Base-by-base conservation (phyloP, 2,888 invertebrate genomes). In the Pachliopta kotzebuea region DNA sequence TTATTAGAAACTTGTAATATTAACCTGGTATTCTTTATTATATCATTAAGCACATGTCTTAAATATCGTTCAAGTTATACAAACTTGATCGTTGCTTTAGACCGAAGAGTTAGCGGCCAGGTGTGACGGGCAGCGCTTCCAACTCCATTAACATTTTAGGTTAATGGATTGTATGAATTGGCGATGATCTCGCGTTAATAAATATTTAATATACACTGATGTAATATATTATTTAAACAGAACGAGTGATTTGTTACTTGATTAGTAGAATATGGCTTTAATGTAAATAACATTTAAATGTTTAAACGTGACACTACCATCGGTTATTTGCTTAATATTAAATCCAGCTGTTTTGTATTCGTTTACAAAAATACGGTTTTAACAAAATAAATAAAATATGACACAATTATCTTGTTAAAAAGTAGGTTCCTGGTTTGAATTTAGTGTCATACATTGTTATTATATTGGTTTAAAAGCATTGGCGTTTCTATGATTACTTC, bases 101-200 rank as follows among this genome's bases (percentile, higher is more conserved):
- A 58, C 60, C 26, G 24, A 60, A 60, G 61, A 56, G 61, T 60
- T 65, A 60, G 49, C 65, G 26, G 61, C 61, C 61, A 65, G 61
- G 65, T 65, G 65, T 61, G 26, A 49, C 26, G 63, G 58, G 63
- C 26, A 26, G 26, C 56, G 64, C 60, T 29, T 50, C 64, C 26
- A 26, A 9, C 42, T 24, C 29, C n/a, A 61, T 65, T 65, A 54
- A 31, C 57, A 57, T 61, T 61, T 65, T 60, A 57, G 65, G 65
- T 61, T 65, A 65, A 65, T 65, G 61, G 42, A 56, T 65, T 50
- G 49, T 57, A 49, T 42, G 65, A 65, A 49, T 61, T 57, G 42
- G 57, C 65, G 61, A 61, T 54, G 53, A 61, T 61, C 42, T 24
- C 21, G n/a, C 18, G 7, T 61, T 65, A 58, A 65, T 65, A 61